Conservation (phyloP, 2,888 invertebrate genomes). For the Heteropelma amictum region DNA sequence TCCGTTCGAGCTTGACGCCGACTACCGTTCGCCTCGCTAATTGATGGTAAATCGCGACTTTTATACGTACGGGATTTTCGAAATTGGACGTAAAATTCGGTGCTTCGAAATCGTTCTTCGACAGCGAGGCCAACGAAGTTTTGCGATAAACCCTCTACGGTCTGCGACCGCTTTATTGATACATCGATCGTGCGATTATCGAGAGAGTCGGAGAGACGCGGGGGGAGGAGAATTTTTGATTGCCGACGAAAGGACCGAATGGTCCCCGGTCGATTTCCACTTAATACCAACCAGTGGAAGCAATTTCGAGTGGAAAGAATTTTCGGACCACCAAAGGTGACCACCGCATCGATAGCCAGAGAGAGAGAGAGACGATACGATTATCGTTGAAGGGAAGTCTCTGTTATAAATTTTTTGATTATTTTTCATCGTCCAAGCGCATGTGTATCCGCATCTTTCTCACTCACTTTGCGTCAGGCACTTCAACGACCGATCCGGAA, state of each 20-base stretch:
- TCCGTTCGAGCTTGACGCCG: not conserved
- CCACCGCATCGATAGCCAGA: conserved; percentile 56
- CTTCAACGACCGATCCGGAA: conserved; percentile 67
- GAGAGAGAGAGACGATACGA: conserved; percentile 42
- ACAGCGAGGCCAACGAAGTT: too few species aligned
- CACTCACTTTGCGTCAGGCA: conserved; percentile 60
- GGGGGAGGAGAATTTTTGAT: conserved; percentile 60
- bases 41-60: conserved; percentile 52
- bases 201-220: not conserved
- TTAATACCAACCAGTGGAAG: conserved; percentile 68
- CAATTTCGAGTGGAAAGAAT: conserved; percentile 75
- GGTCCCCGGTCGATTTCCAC: conserved; percentile 71
- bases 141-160: too few species aligned
- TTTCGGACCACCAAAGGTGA: conserved; percentile 76
- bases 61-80: conserved; percentile 13
- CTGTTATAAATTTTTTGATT: conserved; percentile 34
- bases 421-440: not conserved
- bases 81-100: conserved; percentile 69
- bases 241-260: conserved; percentile 63
- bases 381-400: conserved; percentile 49
- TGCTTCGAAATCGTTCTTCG: conserved; percentile 62
- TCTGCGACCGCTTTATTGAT: conserved; percentile 40
- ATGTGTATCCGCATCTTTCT: conserved; percentile 9
- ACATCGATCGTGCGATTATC: conserved; percentile 44
- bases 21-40: conserved; percentile 48